Conservation (phyloP, 2,888 invertebrate genomes). For the Heliconius cydno region DNA sequence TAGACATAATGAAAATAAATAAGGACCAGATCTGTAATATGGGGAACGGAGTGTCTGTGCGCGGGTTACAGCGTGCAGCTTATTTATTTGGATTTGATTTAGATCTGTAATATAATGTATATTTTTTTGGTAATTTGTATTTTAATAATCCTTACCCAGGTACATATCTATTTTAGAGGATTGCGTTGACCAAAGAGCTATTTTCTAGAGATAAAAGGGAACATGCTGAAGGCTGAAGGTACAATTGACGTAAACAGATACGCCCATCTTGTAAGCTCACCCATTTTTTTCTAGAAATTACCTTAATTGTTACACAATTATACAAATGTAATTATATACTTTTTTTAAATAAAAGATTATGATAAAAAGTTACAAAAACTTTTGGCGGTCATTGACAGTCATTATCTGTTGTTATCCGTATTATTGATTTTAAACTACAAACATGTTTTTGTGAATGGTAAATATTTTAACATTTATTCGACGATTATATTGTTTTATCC, state of each 20-base stretch:
- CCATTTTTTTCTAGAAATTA: not conserved
- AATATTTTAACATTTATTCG: not conserved
- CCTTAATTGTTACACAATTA: not conserved
- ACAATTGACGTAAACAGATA: not conserved
- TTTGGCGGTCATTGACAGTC: constrained; percentile 48
- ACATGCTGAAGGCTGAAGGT: not conserved
- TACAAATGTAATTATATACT: not conserved
- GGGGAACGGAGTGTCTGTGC: too few species aligned
- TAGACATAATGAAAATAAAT: too few species aligned
- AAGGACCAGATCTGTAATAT: too few species aligned
- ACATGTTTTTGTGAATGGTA: constrained; percentile 5
- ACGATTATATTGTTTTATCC: not conserved
- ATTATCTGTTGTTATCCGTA: constrained; percentile 44
- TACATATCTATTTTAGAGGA: not conserved
- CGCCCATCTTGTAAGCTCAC: not conserved
- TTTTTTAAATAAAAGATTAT: not conserved
- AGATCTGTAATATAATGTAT: too few species aligned
- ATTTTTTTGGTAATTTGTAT: too few species aligned
- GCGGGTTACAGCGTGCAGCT: too few species aligned
- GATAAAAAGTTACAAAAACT: constrained; percentile 3
- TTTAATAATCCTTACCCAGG: not conserved
- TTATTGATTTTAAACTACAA: constrained; percentile 39
- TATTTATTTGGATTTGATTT: too few species aligned
- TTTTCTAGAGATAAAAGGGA: not conserved
- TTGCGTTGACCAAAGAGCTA: not conserved